These are phyloP conservation scores for Prunella strophiata DNA, from an alignment of 2,797 vertebrate genomes.

Conservation along the genomic window DNA sequence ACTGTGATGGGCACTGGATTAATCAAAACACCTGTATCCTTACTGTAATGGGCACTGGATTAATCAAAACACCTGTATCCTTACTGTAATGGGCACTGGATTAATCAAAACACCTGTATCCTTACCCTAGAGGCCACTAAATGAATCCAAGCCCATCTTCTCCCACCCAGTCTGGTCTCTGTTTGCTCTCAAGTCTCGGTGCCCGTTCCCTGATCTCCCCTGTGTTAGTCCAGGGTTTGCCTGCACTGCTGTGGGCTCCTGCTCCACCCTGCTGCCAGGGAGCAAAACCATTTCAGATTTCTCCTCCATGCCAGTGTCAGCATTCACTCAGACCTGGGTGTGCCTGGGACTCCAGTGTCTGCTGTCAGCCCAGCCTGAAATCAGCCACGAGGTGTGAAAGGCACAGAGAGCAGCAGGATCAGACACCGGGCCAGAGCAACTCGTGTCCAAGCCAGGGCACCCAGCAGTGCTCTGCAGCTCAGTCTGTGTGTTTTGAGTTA, in stretches of 20 bases:
- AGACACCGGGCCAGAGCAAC: neutral
- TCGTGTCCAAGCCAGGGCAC: neutral
- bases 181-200: rapidly evolving
- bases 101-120: too few relatives aligned
- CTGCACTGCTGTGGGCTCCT: neutral
- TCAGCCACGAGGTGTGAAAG: neutral
- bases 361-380: neutral
- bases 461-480: neutral
- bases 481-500: conserved; percentile 2
- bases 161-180: neutral
- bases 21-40: neutral
- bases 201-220: too few relatives aligned
- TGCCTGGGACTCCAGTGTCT: neutral
- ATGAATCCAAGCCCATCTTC: neutral
- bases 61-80: neutral
- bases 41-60: neutral
- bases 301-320: neutral
- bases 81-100: too few relatives aligned
- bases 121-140: neutral
- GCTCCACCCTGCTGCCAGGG: neutral
- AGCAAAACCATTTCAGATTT: neutral
- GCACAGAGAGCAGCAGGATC: neutral
- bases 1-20: neutral
- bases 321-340: neutral
- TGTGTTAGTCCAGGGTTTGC: neutral